phyloP scores from a whole-genome alignment of 2,797 vertebrate genomes.

The Karalla daura region DNA sequence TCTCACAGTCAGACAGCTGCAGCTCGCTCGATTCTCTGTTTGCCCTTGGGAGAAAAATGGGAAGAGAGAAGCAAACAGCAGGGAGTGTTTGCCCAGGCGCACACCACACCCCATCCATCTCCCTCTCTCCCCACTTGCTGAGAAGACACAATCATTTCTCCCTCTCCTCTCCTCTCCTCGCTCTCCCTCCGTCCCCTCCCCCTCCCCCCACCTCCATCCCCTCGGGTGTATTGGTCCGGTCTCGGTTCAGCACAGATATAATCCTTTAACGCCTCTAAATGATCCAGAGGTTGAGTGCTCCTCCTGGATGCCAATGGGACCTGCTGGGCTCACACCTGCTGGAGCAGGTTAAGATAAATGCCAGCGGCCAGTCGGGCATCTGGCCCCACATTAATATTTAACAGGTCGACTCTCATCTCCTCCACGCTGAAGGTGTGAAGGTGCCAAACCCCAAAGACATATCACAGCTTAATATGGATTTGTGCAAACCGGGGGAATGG shows the following conservation, averaged over 20 bases:
- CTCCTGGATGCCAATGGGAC: conserved; percentile 64
- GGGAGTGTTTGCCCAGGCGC: conserved; percentile 76
- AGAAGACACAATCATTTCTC: conserved; percentile 68
- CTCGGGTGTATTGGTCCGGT: conserved; percentile 66
- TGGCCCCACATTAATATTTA: conserved; percentile 81
- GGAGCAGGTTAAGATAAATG: conserved; percentile 80
- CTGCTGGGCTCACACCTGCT: conserved; percentile 74
- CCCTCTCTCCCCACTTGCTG: conserved; percentile 38
- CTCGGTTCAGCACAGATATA: conserved; percentile 74
- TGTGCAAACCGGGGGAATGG: conserved; percentile 74
- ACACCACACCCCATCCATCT: conserved; percentile 73
- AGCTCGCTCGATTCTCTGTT: conserved; percentile 62
- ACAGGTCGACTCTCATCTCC: conserved; percentile 76
- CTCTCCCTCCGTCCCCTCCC: conserved; percentile 22
- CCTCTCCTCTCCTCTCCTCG: conserved; percentile 18
- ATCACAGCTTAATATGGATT: conserved; percentile 75
- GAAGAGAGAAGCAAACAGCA: conserved; percentile 72
- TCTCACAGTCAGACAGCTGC: conserved; percentile 62
- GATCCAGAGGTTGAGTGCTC: conserved; percentile 77
- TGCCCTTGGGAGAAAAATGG: conserved; percentile 81
- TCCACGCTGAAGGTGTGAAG: conserved; percentile 62
- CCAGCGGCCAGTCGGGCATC: conserved; percentile 73
- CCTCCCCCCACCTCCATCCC: conserved; percentile 47
- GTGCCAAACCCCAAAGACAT: conserved; percentile 77
- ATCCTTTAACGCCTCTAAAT: conserved; percentile 80